Conservation (phyloP, 1,140 invertebrate species). For the Limonius californicus region DNA sequence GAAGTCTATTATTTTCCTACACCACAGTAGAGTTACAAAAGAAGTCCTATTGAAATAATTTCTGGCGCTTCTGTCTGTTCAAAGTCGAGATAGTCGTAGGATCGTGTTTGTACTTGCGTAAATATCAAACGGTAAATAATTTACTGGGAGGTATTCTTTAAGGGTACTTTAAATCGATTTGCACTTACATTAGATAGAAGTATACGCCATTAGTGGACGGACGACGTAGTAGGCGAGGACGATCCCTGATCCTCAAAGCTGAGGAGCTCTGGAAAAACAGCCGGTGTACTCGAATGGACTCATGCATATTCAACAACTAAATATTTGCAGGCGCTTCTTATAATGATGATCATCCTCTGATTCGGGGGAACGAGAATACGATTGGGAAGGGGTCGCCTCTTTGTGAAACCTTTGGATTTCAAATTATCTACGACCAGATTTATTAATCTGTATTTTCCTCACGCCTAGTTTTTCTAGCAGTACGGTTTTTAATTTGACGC, state of each 20-base stretch:
- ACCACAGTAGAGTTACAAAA: no score
- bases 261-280: conserved; percentile 39
- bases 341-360: conserved; percentile 23
- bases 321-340: conserved; percentile 37
- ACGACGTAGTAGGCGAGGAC: conserved; percentile 18
- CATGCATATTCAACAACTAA: conserved; percentile 43
- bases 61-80: no score
- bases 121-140: conserved; percentile 27
- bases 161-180: conserved; percentile 31
- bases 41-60: no score
- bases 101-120: conserved; percentile 21
- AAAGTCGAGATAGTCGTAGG: no score
- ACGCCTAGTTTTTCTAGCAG: no score
- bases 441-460: no score
- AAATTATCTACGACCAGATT: no score
- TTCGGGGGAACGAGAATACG: conserved; percentile 17
- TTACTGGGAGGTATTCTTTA: conserved; percentile 31
- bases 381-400: background rate
- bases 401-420: background rate
- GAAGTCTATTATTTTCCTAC: no score
- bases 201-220: conserved; percentile 29
- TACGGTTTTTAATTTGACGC: no score
- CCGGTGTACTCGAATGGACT: conserved; percentile 36
- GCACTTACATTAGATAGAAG: conserved; percentile 22
- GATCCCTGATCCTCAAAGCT: conserved; percentile 14